Evolutionary conservation across 2,113 vertebrate genomes (phyloP), one percentile per base, ranked within the genome.

Genomic region (Antennarius striatus): DNA sequence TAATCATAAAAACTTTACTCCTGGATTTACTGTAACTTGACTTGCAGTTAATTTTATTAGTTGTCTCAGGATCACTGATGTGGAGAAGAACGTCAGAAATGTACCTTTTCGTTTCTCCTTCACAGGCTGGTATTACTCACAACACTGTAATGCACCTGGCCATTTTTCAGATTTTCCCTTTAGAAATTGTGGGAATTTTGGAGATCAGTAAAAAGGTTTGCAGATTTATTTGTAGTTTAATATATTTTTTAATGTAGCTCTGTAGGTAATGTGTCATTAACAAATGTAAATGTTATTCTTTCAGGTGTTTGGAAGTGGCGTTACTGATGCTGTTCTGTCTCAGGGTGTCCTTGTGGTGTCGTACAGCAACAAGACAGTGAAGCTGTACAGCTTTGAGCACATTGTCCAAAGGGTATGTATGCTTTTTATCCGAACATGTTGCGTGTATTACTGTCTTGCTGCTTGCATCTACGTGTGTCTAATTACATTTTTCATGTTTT

Each of bases 331-430:
- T 50, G 89, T 93, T 62, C 80, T 98, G 77, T 95, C 95, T 85
- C 94, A 97, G 79, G 95, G 95, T 53, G 93, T 97, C 79, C 86
- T 99, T 42, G 96, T 95, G 79, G 93, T 99, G 71, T 97, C 95
- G 77, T 90, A 96, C 83, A 95, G 92, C 83, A 91, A 93, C 39
- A 97, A 95, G 75, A 90, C 94, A 70, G 94, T 98, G 77, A 96
- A 91, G 79, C 93, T 99, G 12, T 98, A 96, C 84, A 98, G 93
- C 88, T 96, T 97, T 85, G 94, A 97, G 77, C 87, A 93, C 77
- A 96, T 98, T 84, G 57, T 91, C 45, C 84, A 97, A 67, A 92
- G 93, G 94, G 98, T 99, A 91, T 40, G 86, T 71, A 16, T 79
- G 17, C 6, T 0, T 45, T 39, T 53, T 40, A 55, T 32, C 29